phyloP scores from a whole-genome alignment of 2,888 invertebrate genomes.

The Caenorhabditis wallacei region DNA sequence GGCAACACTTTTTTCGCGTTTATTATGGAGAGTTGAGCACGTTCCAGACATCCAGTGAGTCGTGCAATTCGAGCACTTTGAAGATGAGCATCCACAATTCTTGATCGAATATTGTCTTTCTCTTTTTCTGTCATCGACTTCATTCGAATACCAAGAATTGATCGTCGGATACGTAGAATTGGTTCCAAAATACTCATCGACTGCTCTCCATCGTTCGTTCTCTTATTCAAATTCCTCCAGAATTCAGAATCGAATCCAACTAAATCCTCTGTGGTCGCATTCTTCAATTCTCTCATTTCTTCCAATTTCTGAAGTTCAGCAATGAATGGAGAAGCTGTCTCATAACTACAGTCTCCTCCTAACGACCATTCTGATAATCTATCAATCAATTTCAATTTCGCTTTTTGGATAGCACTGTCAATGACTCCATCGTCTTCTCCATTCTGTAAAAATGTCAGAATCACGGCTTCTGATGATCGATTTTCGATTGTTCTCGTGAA shows the following conservation, averaged over 20 bases:
- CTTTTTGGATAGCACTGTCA: constrained; percentile 13
- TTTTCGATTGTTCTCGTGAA: constrained; percentile 44
- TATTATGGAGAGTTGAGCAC: constrained; percentile 39
- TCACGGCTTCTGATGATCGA: constrained; percentile 22
- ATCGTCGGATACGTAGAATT: constrained; percentile 77
- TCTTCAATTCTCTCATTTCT: constrained; percentile 37
- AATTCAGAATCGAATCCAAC: constrained; percentile 37
- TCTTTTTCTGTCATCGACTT: constrained; percentile 35
- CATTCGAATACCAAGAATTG: constrained; percentile 26
- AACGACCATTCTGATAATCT: constrained; percentile 41
- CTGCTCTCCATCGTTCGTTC: constrained; percentile 51
- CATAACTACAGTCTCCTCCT: constrained; percentile 57
- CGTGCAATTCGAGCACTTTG: constrained; percentile 54
- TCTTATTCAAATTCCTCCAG: constrained; percentile 45
- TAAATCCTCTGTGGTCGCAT: constrained; percentile 24
- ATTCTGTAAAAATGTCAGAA: constrained; percentile 32
- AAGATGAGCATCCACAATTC: constrained; percentile 55
- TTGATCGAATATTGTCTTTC: constrained; percentile 32
- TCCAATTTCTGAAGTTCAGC: constrained; percentile 43
- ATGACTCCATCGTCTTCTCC: constrained; percentile 8
- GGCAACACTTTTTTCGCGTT: constrained; percentile 59
- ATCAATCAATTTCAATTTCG: constrained; percentile 4
- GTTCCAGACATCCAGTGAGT: constrained; percentile 53
- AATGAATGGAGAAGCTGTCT: constrained; percentile 51
- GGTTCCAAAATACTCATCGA: constrained; percentile 72